Conservation (phyloP, 92 coral and sea anemone genomes). For the Heteractis magnifica region DNA sequence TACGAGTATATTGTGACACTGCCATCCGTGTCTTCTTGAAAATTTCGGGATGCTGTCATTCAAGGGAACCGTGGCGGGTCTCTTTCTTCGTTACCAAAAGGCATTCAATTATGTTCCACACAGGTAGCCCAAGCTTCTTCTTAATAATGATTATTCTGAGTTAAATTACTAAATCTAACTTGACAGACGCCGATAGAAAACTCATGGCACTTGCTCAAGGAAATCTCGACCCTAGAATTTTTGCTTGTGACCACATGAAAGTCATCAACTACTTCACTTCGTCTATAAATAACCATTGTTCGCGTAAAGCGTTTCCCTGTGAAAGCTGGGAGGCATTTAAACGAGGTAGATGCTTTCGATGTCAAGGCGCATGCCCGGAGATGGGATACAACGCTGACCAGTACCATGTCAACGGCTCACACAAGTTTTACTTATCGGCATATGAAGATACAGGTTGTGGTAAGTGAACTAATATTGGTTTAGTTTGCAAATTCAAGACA, state of each 20-base stretch:
- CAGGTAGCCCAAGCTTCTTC: no score
- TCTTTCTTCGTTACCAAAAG: no score
- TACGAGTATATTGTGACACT: no score
- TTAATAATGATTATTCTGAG: no score
- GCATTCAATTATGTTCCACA: no score
- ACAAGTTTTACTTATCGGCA: conserved; percentile 47
- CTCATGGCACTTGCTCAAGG: no score
- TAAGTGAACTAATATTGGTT: conserved; percentile 4
- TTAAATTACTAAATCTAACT: no score
- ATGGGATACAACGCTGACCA: conserved; percentile 87
- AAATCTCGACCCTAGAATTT: conserved; percentile 26
- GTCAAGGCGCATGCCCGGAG: conserved; percentile 56
- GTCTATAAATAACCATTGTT: conserved; percentile 72
- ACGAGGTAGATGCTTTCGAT: conserved; percentile 68
- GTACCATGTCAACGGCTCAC: conserved; percentile 26
- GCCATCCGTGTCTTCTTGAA: no score
- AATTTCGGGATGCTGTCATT: no score
- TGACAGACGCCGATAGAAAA: no score
- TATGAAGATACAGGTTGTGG: conserved; percentile 56
- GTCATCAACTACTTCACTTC: conserved; percentile 76
- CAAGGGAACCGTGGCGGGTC: no score
- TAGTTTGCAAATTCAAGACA: no score
- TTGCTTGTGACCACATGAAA: conserved; percentile 94
- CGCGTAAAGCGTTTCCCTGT: conserved; percentile 73
- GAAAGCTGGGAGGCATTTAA: conserved; percentile 72